phyloP scores from a whole-genome alignment of 2,797 vertebrate species.

The Diglossa cyanea region DNA sequence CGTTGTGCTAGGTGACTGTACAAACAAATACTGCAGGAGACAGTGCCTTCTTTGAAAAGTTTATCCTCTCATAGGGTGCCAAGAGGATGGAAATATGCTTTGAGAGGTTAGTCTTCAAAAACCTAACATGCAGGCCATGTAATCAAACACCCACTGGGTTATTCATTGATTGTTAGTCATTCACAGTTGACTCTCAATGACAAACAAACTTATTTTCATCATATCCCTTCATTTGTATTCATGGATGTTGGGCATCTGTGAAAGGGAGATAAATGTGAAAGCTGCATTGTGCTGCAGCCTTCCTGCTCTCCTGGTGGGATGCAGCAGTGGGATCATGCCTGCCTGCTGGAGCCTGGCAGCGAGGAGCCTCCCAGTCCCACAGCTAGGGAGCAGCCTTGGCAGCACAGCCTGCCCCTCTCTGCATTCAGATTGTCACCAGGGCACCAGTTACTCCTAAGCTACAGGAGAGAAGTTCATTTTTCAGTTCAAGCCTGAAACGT shows the following conservation, averaged over 20 bases:
- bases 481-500: background rate
- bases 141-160: constrained; percentile 18
- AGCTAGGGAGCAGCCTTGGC: background rate
- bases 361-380: background rate
- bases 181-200: background rate
- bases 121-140: background rate
- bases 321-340: background rate
- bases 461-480: background rate
- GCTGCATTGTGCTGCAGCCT: rapidly evolving
- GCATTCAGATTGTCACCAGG: rapidly evolving
- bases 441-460: rapidly evolving
- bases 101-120: background rate
- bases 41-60: background rate
- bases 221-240: background rate
- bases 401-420: background rate
- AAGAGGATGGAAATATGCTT: background rate
- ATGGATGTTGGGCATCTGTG: background rate
- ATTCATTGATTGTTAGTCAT: background rate
- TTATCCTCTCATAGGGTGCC: background rate
- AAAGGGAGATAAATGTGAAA: background rate
- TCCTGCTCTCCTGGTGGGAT: background rate
- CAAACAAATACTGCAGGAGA: background rate
- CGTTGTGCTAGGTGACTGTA: background rate
- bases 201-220: constrained; percentile 5
- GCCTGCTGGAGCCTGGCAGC: rapidly evolving